Base-by-base conservation (phyloP, 2,888 invertebrate species). In the Erynnis tages region DNA sequence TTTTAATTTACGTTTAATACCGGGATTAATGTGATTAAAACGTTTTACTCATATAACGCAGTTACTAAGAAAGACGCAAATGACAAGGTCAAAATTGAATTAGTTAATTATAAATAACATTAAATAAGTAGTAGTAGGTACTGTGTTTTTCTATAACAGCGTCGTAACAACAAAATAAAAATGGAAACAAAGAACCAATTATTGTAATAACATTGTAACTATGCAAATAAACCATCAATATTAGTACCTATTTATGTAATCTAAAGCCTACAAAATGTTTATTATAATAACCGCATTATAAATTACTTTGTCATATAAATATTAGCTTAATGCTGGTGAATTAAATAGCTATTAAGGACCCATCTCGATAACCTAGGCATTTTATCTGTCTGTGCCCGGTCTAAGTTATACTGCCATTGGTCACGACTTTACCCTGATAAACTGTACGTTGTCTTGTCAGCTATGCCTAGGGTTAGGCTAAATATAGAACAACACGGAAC, bases 351-450 rank as follows among this genome's bases (percentile, higher is more conserved):
- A 30, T 30, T 30, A 30, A 11, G 11, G 30, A 10, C 30, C 30
- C 30, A 11, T 30, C 30, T 30, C 11, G 30, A 30, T 30, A 30
- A 30, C 30, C 3, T 11, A 30, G 11, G 30, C 11, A 19, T 11
- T 30, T 29, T 11, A 19, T 11, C 30, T n/a, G 14, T 43, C 19
- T 11, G n/a, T 1, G 8, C 4, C 30, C n/a, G n/a, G n/a, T n/a
- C n/a, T 25, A 16, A 44, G 21, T 44, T 21, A 44, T 21, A 10
- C 10, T 14, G 8, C 8, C 14, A 32, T 32, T 32, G 13, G 32
- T 30, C 19, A 32, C 44, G 32, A 44, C 27, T 43, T 14, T 30
- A 40, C 27, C 27, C 13, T 32, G 13, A 44, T 44, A 21, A 27
- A 16, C 11, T 19, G 7, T 30, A 44, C 44, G 11, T 32, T 44